Evolutionary conservation across 1,140 invertebrate species (phyloP), one percentile per base, ranked within the genome.

Genomic region (Leptopilina clavipes): DNA sequence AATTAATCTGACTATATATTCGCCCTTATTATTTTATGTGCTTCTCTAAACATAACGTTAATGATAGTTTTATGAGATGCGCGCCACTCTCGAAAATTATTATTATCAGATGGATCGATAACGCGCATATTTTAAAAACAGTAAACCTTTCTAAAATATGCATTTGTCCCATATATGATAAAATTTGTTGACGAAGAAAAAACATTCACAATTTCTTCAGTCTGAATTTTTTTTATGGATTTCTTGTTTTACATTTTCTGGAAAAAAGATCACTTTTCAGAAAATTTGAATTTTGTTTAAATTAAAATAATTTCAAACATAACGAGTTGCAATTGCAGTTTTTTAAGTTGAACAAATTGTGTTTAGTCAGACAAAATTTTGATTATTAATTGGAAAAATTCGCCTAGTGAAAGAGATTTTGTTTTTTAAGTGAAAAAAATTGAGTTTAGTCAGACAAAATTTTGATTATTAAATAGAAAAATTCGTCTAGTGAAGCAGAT

Each of bases 61-160:
- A 72, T 44, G 73, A 78, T n/a, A 74, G 73, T 74, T 78, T 78
- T 75, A 72, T 75, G 31, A 31, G 25, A 48, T 18, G 52, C 5
- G 52, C 5, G 52, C 52, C 17, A 19, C 18, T 54, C 52, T 3
- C 17, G 52, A 54, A 54, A n/a, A 17, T 52, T 31, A 40, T 40
- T 40, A 40, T 40, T 40, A 40, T 40, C 6, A 31, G 1, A 19
- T 54, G n/a, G 8, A 54, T 17, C 52, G 52, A 54, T 54, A 54
- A 54, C 18, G 9, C 52, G 52, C 6, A 54, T 54, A 54, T 54
- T 54, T 54, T 54, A 25, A 31, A 70, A 19, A 25, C 65, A 8
- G 9, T 18, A 40, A 40, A 10, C 18, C 17, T 19, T 54, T 54
- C 52, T 54, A 19, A 19, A 54, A 54, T 54, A 54, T 19, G 17